Base-by-base conservation (phyloP, 2,797 vertebrate genomes). In the Gallirallus australis region DNA sequence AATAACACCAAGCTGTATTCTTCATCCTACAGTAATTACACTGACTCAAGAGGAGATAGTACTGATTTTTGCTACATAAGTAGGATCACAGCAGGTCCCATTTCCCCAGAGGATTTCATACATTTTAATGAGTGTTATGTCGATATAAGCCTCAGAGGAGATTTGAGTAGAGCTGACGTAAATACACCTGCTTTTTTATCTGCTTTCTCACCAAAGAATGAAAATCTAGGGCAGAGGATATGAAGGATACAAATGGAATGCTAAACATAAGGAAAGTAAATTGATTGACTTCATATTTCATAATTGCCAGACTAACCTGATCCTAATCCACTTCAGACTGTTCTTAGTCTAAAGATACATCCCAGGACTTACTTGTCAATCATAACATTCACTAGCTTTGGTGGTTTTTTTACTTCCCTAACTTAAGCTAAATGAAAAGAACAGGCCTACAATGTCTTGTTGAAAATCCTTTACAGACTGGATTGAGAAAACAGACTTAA, bases 211-310 rank as follows among this genome's bases (percentile, higher is more conserved):
- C 48, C 35, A 57, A 81, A 90, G 60, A 91, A 71, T 50, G 54
- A 91, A 95, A 93, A 91, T 87, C 71, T 84, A 63, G 73, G 78
- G 68, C 84, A 95, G 45, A 90, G 56, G 84, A 94, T 93, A 86
- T 77, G 77, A 91, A 91, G 76, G 53, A 89, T 57, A 91, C 48
- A 92, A 90, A 90, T 78, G 82, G 65, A 95, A 97, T 91, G 90
- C 56, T 89, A 82, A 85, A 85, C 60, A 88, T 83, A 94, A 88
- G 92, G 91, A 83, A 96, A 95, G 60, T 27, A 90, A 96, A 87
- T 95, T 77, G 73, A 93, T 78, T 1, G 2, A 64, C 66, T 63
- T 91, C 45, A 2, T 81, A 89, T 92, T 95, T 96, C 94, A 77
- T 86, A 82, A 87, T 57, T 94, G 81, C 47, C 72, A 80, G 37